These are phyloP conservation scores for Andinoacara biseriatus DNA, from an alignment of 2,113 vertebrate genomes.

Conservation along the genomic window DNA sequence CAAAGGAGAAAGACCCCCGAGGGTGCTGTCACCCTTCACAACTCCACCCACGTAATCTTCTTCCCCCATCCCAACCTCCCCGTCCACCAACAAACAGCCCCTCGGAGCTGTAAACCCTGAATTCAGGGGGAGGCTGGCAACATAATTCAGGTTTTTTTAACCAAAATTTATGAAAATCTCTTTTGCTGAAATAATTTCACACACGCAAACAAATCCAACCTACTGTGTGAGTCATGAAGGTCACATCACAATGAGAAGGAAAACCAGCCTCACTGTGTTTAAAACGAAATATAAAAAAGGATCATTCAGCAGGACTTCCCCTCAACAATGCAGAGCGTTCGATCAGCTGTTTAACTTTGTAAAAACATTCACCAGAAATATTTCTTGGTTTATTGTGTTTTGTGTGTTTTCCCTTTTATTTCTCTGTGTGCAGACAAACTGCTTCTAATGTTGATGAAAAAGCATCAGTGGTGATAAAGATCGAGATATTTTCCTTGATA, in stretches of 20 bases:
- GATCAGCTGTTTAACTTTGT: background rate
- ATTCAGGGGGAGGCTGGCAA: no score
- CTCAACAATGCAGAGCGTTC: background rate
- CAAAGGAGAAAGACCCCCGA: constrained; percentile 30
- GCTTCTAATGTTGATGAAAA: background rate
- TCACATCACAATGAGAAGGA: background rate
- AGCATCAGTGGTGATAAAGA: background rate
- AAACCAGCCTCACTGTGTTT: background rate
- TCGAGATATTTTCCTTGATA: background rate
- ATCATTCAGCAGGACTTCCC: background rate
- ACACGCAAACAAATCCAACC: background rate
- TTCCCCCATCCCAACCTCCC: background rate
- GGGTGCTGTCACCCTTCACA: constrained; percentile 36
- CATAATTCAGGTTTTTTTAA: background rate
- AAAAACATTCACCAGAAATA: background rate
- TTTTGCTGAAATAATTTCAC: constrained; percentile 19
- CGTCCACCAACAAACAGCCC: background rate
- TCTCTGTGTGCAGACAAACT: background rate
- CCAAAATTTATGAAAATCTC: constrained; percentile 44
- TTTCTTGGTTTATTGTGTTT: background rate
- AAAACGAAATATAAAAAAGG: background rate
- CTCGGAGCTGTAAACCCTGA: background rate
- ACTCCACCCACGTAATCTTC: background rate
- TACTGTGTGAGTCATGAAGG: constrained; percentile 18
- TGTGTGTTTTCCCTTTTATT: background rate